phyloP scores from a whole-genome alignment of 2,888 invertebrate genomes.

The Eutolmus rufibarbis region DNA sequence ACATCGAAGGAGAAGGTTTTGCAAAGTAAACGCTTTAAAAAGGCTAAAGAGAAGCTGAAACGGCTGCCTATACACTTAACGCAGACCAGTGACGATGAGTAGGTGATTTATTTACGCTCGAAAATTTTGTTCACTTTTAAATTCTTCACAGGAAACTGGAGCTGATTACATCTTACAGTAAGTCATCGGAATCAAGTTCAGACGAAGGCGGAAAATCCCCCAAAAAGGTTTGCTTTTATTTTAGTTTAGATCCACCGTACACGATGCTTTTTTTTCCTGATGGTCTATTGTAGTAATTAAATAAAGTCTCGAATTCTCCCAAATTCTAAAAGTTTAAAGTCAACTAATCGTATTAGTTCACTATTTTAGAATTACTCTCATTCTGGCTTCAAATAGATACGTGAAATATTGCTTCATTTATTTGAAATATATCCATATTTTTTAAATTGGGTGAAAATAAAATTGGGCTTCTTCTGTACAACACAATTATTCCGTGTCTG shows the following conservation, averaged over 20 bases:
- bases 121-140: background rate
- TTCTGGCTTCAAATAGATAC: too few relatives aligned
- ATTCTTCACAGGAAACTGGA: slow-evolving; percentile 64
- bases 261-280: background rate
- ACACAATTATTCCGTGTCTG: too few relatives aligned
- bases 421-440: too few relatives aligned
- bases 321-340: too few relatives aligned
- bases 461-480: too few relatives aligned
- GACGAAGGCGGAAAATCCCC: slow-evolving; percentile 59
- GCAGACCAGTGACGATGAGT: slow-evolving; percentile 62
- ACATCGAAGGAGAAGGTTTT: slow-evolving; percentile 50
- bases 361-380: too few relatives aligned
- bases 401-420: too few relatives aligned
- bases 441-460: too few relatives aligned
- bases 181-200: slow-evolving; percentile 62
- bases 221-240: background rate
- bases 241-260: background rate
- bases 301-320: too few relatives aligned
- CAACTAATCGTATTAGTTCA: too few relatives aligned
- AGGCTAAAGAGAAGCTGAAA: slow-evolving; percentile 47
- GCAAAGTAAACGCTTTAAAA: background rate
- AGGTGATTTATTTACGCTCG: background rate
- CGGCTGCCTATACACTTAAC: slow-evolving; percentile 51
- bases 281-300: background rate
- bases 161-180: slow-evolving; percentile 68